phyloP scores from a whole-genome alignment of 2,888 invertebrate genomes.

The Hetaerina titia region DNA sequence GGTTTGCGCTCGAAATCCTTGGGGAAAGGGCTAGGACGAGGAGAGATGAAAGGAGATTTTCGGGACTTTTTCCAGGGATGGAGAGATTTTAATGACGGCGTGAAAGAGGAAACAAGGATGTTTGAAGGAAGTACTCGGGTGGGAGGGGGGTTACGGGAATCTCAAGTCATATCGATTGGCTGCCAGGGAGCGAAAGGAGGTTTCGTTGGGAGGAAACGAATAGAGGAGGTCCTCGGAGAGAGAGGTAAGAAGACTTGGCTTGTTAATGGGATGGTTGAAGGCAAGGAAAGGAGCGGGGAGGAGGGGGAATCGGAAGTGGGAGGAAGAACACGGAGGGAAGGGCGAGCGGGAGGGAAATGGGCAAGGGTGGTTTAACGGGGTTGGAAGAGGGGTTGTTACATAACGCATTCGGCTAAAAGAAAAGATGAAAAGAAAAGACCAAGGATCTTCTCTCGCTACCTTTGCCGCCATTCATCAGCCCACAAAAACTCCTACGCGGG shows the following conservation, averaged over 20 bases:
- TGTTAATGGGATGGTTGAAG: not conserved
- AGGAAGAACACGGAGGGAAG: not conserved
- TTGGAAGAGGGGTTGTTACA: not conserved
- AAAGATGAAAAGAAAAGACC: conserved; percentile 16
- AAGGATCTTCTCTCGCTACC: not conserved
- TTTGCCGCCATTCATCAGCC: conserved; percentile 22
- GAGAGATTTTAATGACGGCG: conserved; percentile 3
- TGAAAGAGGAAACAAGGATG: not conserved
- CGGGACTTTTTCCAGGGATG: not conserved
- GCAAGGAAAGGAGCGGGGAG: not conserved
- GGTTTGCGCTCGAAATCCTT: not conserved
- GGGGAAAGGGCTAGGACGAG: not conserved
- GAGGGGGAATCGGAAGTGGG: not conserved
- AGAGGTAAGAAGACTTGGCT: conserved; percentile 1
- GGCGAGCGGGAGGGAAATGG: not conserved
- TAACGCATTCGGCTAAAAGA: not conserved
- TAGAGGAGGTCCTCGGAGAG: no score
- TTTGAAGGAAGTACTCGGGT: not conserved
- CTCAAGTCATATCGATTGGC: conserved; percentile 10
- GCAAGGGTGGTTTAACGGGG: not conserved
- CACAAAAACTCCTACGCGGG: not conserved
- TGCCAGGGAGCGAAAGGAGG: not conserved
- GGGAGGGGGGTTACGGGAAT: not conserved
- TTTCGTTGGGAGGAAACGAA: not conserved
- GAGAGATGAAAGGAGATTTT: conserved; percentile 1